Evolutionary conservation across 1,140 invertebrate species (phyloP).

Genomic region (Drosophila tani): DNA sequence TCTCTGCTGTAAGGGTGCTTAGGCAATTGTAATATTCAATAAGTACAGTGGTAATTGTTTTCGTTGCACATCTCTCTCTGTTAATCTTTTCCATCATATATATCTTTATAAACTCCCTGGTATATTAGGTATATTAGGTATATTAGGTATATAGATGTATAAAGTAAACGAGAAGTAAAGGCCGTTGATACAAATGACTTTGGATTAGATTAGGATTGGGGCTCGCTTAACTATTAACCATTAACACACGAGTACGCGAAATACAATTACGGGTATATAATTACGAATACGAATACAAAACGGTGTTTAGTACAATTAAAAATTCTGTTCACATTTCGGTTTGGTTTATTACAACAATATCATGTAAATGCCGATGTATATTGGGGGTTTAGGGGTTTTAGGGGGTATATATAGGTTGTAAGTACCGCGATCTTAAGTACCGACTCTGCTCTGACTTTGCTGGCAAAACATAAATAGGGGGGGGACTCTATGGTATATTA

Average conservation of each 20-base stretch:
- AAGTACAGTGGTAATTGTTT: constrained; percentile 80
- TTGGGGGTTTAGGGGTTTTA: constrained; percentile 22
- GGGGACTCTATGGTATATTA: constrained; percentile 43
- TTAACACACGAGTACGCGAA: constrained; percentile 61
- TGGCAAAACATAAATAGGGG: constrained; percentile 58
- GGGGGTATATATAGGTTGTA: constrained; percentile 25
- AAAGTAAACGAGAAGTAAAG: constrained; percentile 80
- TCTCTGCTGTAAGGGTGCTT: constrained; percentile 42
- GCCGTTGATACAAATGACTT: constrained; percentile 82
- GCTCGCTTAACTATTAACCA: constrained; percentile 77
- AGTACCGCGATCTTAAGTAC: constrained; percentile 65
- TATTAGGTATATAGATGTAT: constrained; percentile 35
- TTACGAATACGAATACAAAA: constrained; percentile 72
- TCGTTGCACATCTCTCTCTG: constrained; percentile 66
- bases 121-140: constrained; percentile 9
- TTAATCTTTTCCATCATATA: constrained; percentile 12
- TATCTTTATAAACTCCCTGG: constrained; percentile 40
- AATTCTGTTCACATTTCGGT: constrained; percentile 82
- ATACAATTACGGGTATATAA: constrained; percentile 57
- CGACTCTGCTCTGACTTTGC: constrained; percentile 44
- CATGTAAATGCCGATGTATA: constrained; percentile 71
- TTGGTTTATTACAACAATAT: constrained; percentile 81
- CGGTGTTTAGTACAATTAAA: constrained; percentile 82
- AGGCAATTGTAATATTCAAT: constrained; percentile 72
- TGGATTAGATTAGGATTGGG: constrained; percentile 76